Evolutionary conservation across 35 echinoderm and acorn worm species (phyloP).

Genomic region (Apostichopus californicus): DNA sequence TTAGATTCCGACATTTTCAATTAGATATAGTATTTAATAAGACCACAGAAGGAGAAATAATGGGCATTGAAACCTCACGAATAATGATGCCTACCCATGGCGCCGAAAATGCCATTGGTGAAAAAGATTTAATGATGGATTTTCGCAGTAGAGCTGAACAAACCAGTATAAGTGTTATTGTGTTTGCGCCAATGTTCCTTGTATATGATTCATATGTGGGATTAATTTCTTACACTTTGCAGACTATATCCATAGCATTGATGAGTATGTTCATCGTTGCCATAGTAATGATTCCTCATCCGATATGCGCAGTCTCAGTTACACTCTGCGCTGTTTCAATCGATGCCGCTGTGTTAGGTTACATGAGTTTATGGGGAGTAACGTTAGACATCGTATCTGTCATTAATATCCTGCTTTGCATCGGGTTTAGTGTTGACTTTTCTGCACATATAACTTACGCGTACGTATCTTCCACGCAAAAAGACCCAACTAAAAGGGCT

Average conservation of each 20-base stretch:
- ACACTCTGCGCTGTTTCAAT: slow-evolving; percentile 70
- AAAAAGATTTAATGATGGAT: slow-evolving; percentile 61
- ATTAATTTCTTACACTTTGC: slow-evolving; percentile 59
- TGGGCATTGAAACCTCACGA: slow-evolving; percentile 55
- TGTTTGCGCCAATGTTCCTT: slow-evolving; percentile 76
- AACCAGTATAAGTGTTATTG: slow-evolving; percentile 19
- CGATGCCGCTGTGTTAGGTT: slow-evolving; percentile 76
- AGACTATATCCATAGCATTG: slow-evolving; percentile 70
- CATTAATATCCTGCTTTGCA: slow-evolving; percentile 78
- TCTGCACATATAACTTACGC: slow-evolving; percentile 89
- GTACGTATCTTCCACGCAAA: slow-evolving; percentile 61
- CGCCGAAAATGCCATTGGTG: slow-evolving; percentile 50
- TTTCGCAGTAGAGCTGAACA: slow-evolving; percentile 49
- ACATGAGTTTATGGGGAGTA: slow-evolving; percentile 74
- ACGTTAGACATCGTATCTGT: slow-evolving; percentile 77
- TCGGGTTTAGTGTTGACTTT: slow-evolving; percentile 90
- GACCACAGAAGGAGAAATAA: slow-evolving; percentile 21
- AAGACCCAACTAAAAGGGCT: slow-evolving; percentile 63
- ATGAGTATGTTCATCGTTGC: slow-evolving; percentile 80
- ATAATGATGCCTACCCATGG: slow-evolving; percentile 60
- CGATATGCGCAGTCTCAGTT: slow-evolving; percentile 74
- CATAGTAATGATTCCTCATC: slow-evolving; percentile 76
- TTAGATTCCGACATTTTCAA: slow-evolving; percentile 56
- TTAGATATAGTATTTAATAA: slow-evolving; percentile 71
- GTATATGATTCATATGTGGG: slow-evolving; percentile 75